Conservation (phyloP, 2,113 vertebrate genomes). For the Lanius collurio region DNA sequence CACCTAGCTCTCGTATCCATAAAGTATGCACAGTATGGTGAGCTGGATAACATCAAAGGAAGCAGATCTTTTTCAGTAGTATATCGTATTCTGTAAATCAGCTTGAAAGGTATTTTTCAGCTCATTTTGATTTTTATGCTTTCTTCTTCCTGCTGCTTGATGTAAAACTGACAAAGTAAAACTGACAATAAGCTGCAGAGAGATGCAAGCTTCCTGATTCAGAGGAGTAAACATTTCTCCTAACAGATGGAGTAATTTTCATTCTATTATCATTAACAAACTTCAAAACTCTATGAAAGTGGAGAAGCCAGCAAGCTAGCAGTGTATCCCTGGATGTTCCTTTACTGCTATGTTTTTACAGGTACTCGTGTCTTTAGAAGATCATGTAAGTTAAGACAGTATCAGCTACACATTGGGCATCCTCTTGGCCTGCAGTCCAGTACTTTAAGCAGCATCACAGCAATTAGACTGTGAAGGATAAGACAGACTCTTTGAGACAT, state of each 20-base stretch:
- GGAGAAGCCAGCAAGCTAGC: neutral
- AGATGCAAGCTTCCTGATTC: conserved; percentile 6
- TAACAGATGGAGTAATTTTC: conserved; percentile 61
- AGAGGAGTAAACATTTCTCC: conserved; percentile 42
- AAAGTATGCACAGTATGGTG: neutral
- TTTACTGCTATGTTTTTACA: neutral
- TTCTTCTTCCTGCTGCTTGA: conserved; percentile 58
- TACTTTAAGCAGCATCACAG: neutral
- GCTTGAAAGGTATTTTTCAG: conserved; percentile 54
- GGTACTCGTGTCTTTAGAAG: neutral
- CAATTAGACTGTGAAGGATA: neutral
- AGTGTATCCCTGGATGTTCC: neutral
- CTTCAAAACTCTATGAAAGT: conserved; percentile 4
- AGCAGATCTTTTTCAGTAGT: conserved; percentile 16
- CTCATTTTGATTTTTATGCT: conserved; percentile 60
- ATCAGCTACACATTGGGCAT: neutral
- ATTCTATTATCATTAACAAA: conserved; percentile 49
- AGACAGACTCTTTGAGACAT: neutral
- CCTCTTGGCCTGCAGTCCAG: neutral
- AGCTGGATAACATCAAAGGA: conserved; percentile 37
- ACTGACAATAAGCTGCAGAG: conserved; percentile 36
- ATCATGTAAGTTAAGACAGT: neutral
- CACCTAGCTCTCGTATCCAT: neutral
- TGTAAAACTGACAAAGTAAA: conserved; percentile 58
- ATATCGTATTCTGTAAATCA: conserved; percentile 33